Percentiles rank a stretch among this genome's conserved stretches.
Evolutionary conservation across 2,797 vertebrate species (phyloP).

Genomic region (Tokudaia tokunoshimensis): DNA sequence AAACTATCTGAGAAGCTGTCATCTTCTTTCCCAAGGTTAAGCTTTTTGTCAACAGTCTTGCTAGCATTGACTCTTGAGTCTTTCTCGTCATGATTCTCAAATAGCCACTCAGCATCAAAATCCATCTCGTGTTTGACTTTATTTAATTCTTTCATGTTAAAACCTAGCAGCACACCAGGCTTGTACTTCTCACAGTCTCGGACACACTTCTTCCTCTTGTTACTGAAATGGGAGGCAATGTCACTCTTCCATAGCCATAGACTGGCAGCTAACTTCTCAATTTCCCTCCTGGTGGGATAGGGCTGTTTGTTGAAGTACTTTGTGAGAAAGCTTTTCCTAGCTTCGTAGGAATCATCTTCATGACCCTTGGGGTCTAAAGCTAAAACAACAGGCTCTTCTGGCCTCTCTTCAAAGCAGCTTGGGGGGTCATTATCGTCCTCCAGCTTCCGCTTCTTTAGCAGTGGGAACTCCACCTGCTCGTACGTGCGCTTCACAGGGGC

Average conservation of each 20-base stretch:
- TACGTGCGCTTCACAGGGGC: slow-evolving; percentile 93
- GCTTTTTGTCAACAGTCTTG: slow-evolving; percentile 93
- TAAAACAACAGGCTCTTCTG: slow-evolving; percentile 94
- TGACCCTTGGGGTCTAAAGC: slow-evolving; percentile 97
- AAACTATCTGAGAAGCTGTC: slow-evolving; percentile 91
- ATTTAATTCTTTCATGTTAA: slow-evolving; percentile 95
- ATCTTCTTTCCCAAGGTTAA: slow-evolving; percentile 91
- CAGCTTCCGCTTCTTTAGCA: slow-evolving; percentile 93
- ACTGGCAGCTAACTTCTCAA: slow-evolving; percentile 96
- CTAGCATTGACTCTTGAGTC: slow-evolving; percentile 93
- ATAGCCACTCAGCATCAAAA: slow-evolving; percentile 89
- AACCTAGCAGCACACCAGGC: slow-evolving; percentile 94
- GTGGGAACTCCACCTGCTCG: slow-evolving; percentile 91
- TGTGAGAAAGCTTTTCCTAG: slow-evolving; percentile 96
- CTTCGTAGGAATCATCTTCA: slow-evolving; percentile 96
- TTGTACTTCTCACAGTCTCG: slow-evolving; percentile 94
- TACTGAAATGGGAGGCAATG: slow-evolving; percentile 97
- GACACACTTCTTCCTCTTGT: slow-evolving; percentile 94
- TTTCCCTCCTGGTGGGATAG: slow-evolving; percentile 94
- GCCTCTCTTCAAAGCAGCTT: slow-evolving; percentile 92
- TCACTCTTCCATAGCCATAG: slow-evolving; percentile 99
- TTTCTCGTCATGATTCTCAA: slow-evolving; percentile 91
- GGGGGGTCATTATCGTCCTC: slow-evolving; percentile 91
- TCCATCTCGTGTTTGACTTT: slow-evolving; percentile 94
- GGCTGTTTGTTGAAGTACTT: slow-evolving; percentile 96